Conservation (phyloP, 1,140 invertebrate species). For the Dolichoris vasculosae region DNA sequence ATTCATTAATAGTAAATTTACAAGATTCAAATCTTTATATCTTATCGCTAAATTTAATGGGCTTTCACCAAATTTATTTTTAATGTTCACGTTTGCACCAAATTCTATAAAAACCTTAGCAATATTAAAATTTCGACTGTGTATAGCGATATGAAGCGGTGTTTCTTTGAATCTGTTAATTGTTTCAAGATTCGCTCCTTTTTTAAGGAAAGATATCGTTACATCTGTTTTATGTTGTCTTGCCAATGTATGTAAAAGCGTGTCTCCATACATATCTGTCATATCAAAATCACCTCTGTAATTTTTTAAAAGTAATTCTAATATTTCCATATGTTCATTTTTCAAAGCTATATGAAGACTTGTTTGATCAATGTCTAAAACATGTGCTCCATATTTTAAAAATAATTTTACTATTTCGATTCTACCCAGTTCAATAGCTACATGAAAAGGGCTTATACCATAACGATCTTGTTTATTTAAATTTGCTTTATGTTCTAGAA, state of each 20-base stretch:
- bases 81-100: not conserved
- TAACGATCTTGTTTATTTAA: conserved; percentile 13
- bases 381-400: conserved; percentile 13
- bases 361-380: conserved; percentile 24
- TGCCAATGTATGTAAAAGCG: conserved; percentile 24
- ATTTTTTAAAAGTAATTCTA: too few species aligned
- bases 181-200: too few species aligned
- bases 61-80: conserved; percentile 28
- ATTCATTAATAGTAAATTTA: conserved; percentile 5
- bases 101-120: not conserved
- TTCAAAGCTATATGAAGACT: conserved; percentile 7
- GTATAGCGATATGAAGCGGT: conserved; percentile 22
- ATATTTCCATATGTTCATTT: conserved; percentile 21
- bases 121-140: conserved; percentile 2
- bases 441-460: conserved; percentile 31
- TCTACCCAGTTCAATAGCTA: conserved; percentile 1
- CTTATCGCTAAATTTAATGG: conserved; percentile 28
- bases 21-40: conserved; percentile 25
- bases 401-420: not conserved
- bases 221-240: conserved; percentile 13
- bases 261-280: conserved; percentile 29
- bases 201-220: not conserved
- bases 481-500: conserved; percentile 20
- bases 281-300: not conserved
- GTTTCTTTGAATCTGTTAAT: conserved; percentile 28